Evolutionary conservation across 2,113 vertebrate genomes (phyloP).

Genomic region (Semicossyphus pulcher): DNA sequence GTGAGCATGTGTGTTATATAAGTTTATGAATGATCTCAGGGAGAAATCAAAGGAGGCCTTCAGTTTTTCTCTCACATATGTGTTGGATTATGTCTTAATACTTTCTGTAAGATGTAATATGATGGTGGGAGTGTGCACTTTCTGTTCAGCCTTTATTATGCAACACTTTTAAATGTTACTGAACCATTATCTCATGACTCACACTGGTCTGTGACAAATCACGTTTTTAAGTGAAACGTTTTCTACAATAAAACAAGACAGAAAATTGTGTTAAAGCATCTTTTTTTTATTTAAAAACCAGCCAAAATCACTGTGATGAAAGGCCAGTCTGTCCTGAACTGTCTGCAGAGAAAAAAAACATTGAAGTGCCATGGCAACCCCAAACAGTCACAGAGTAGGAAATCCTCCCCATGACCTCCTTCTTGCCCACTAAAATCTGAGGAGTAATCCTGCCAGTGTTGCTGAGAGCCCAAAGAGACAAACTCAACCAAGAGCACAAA

Average conservation of each 20-base stretch:
- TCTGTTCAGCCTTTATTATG: constrained; percentile 9
- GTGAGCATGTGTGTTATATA: constrained; percentile 27
- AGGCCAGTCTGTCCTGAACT: constrained; percentile 48
- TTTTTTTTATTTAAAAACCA: too few relatives aligned
- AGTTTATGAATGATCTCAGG: constrained; percentile 45
- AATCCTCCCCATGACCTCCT: constrained; percentile 68
- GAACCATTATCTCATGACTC: constrained; percentile 16
- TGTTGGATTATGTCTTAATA: constrained; percentile 51
- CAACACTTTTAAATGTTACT: background rate
- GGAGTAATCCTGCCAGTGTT: constrained; percentile 51
- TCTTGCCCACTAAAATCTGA: constrained; percentile 51
- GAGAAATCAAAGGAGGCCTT: constrained; percentile 38
- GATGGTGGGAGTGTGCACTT: constrained; percentile 31
- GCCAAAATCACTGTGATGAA: constrained; percentile 48
- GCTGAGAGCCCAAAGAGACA: constrained; percentile 59
- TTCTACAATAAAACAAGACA: constrained; percentile 33
- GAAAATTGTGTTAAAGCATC: too few relatives aligned
- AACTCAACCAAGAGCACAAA: constrained; percentile 12
- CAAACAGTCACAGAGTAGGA: constrained; percentile 59
- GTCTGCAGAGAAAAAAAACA: constrained; percentile 34
- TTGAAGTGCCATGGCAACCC: constrained; percentile 54
- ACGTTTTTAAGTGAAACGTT: background rate
- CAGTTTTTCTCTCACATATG: constrained; percentile 49
- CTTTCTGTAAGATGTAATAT: constrained; percentile 34
- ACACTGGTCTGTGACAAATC: constrained; percentile 22